A percentile compares a stretch with the other conserved stretches of the same genome.
These are phyloP conservation scores for Magallana ariakensis DNA, from an alignment of 1,140 invertebrate species.

Conservation along the genomic window DNA sequence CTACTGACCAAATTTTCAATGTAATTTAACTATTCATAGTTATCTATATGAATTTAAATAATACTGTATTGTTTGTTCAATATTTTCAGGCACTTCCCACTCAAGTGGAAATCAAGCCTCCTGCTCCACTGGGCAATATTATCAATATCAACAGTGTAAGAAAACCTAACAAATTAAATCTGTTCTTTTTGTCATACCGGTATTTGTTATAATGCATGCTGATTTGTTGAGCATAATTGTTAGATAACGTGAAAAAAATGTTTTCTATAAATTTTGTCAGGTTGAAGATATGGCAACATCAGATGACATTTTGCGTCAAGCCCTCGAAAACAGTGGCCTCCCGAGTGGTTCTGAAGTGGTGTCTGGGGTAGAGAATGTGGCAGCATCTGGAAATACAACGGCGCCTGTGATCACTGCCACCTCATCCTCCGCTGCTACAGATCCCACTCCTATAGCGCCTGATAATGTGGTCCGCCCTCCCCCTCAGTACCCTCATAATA, in stretches of 20 bases:
- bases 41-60: no score
- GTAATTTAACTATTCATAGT: no score
- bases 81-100: conserved; percentile 45
- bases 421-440: conserved; percentile 21
- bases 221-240: no score
- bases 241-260: no score
- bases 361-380: conserved; percentile 37
- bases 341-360: conserved; percentile 59
- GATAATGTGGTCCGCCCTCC: conserved; percentile 17
- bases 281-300: conserved; percentile 46
- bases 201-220: no score
- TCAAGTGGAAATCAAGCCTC: conserved; percentile 53
- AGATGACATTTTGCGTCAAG: conserved; percentile 83
- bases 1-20: no score
- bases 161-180: background rate
- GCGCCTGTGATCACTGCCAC: conserved; percentile 18
- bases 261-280: background rate
- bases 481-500: conserved; percentile 42
- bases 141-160: conserved; percentile 28
- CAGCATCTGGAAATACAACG: conserved; percentile 13
- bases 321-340: conserved; percentile 83
- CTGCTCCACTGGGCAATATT: conserved; percentile 2
- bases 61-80: no score
- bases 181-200: no score
- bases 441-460: conserved; percentile 15